Conservation (phyloP, 2,113 vertebrate species). For the Falcunculus frontatus region DNA sequence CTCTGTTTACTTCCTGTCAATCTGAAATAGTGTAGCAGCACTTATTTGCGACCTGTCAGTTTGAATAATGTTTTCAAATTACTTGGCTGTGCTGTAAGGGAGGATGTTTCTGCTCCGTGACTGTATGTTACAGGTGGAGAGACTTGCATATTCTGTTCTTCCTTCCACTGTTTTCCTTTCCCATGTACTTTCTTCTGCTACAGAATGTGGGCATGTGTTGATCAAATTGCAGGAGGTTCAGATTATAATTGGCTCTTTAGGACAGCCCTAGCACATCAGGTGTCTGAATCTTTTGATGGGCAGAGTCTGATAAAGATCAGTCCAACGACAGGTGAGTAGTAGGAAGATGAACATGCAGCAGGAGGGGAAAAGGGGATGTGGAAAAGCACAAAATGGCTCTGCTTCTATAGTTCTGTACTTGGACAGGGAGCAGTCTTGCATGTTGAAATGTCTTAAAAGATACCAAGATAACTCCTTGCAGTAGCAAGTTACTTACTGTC, state of each 20-base stretch:
- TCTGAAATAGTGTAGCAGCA: neutral
- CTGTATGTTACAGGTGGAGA: neutral
- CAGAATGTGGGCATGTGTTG: neutral
- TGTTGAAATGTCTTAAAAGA: neutral
- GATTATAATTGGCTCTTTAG: neutral
- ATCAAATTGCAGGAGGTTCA: neutral
- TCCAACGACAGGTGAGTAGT: neutral
- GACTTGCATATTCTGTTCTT: neutral
- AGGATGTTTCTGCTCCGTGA: neutral
- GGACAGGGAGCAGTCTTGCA: neutral
- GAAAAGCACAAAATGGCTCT: neutral
- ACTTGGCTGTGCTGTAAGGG: neutral
- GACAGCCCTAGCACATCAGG: neutral
- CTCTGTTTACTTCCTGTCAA: neutral
- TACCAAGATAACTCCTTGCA: neutral
- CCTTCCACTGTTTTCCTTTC: neutral
- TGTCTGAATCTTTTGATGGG: neutral
- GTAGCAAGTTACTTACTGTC: neutral
- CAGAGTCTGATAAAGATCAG: neutral
- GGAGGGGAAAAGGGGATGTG: neutral
- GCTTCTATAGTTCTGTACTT: neutral
- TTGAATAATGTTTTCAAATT: neutral
- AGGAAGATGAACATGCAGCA: rapidly evolving
- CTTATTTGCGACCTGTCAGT: neutral
- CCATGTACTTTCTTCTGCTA: neutral